Percentiles rank a stretch among this genome's conserved stretches.
Evolutionary conservation across 2,888 invertebrate genomes (phyloP).

Genomic region (Phasia obesa): DNA sequence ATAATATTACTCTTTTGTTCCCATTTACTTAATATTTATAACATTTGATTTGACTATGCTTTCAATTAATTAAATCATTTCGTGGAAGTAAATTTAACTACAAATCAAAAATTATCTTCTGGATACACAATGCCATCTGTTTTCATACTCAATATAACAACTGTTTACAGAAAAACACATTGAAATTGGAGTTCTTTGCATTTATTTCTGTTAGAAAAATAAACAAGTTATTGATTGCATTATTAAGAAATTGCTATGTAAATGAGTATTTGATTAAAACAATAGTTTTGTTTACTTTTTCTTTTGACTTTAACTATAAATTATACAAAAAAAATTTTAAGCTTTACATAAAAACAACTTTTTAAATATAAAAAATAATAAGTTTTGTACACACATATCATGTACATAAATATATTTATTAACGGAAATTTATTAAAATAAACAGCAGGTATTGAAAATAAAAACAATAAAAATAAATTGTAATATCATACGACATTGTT

Average conservation of each 20-base stretch:
- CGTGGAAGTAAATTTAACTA: too few species aligned
- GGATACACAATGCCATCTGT: too few species aligned
- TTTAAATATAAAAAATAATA: slow-evolving; percentile 34
- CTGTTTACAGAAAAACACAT: too few species aligned
- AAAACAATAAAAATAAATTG: slow-evolving; percentile 7
- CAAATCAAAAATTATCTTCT: too few species aligned
- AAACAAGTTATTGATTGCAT: slow-evolving; percentile 11
- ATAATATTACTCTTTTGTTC: too few species aligned
- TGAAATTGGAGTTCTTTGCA: too few species aligned
- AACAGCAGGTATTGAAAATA: slow-evolving; percentile 41
- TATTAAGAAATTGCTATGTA: slow-evolving; percentile 8
- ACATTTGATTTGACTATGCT: too few species aligned
- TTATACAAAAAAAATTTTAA: neutral
- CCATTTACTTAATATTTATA: too few species aligned
- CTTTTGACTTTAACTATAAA: neutral
- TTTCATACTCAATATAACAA: too few species aligned
- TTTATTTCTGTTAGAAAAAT: neutral
- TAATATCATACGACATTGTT: too few species aligned
- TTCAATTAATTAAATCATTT: too few species aligned
- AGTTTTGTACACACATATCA: too few species aligned
- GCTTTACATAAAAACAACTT: neutral
- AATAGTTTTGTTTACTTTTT: neutral
- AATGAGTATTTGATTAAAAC: slow-evolving; percentile 1
- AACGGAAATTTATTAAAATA: slow-evolving; percentile 53
- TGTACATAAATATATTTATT: slow-evolving; percentile 27